A percentile compares a stretch with the other conserved stretches of the same genome.
Evolutionary conservation across 2,888 invertebrate genomes (phyloP).

Genomic region (Blastobasis lacticolella): DNA sequence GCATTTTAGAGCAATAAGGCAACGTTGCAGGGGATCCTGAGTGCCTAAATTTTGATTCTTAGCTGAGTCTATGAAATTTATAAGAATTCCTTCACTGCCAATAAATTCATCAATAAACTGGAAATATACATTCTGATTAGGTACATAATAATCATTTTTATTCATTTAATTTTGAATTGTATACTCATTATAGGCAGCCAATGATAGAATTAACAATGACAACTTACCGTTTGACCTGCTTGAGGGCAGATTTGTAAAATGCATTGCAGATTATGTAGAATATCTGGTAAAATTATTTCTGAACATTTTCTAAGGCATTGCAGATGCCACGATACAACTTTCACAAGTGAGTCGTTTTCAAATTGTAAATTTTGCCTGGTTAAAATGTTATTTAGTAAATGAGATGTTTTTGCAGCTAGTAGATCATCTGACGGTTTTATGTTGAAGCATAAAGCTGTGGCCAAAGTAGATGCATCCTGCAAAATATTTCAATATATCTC

Average conservation of each 20-base stretch:
- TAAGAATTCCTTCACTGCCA: constrained; percentile 45
- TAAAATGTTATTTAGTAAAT: constrained; percentile 69
- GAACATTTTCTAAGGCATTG: constrained; percentile 54
- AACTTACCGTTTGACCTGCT: constrained; percentile 39
- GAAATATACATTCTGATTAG: constrained; percentile 12
- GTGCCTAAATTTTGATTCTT: constrained; percentile 21
- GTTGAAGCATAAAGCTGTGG: constrained; percentile 46
- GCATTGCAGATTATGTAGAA: constrained; percentile 56
- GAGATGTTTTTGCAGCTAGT: constrained; percentile 73
- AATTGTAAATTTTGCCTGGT: constrained; percentile 69
- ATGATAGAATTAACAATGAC: not conserved
- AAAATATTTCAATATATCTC: constrained; percentile 10
- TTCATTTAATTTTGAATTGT: not conserved
- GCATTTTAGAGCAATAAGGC: constrained; percentile 48
- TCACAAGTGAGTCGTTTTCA: constrained; percentile 35
- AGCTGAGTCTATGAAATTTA: constrained; percentile 38
- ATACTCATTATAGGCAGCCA: not conserved
- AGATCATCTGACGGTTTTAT: constrained; percentile 64
- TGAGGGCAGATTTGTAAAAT: constrained; percentile 41
- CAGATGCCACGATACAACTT: constrained; percentile 58
- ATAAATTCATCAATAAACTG: constrained; percentile 54
- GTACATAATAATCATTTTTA: not conserved
- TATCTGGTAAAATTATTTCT: constrained; percentile 53
- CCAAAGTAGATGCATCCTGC: constrained; percentile 47
- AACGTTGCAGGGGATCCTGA: constrained; percentile 42